Percentiles rank a stretch among this genome's conserved stretches.
These are phyloP conservation scores for Leptothorax acervorum DNA, from an alignment of 2,888 invertebrate genomes.

Conservation along the genomic window DNA sequence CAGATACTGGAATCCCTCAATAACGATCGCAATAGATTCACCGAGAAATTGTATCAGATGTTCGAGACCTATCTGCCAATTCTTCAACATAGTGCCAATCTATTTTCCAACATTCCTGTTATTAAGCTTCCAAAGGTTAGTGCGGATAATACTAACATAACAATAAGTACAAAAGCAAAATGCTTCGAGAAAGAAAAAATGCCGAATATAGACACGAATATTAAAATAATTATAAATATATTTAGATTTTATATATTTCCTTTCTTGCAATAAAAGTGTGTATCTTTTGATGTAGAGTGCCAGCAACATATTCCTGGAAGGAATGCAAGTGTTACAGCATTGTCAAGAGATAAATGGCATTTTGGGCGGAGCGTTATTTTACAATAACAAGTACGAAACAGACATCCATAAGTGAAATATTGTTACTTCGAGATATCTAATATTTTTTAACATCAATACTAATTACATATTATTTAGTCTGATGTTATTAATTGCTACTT, in stretches of 20 bases:
- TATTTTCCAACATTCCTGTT: conserved; percentile 94
- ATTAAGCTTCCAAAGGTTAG: conserved; percentile 92
- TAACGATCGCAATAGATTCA: conserved; percentile 87
- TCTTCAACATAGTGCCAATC: conserved; percentile 93
- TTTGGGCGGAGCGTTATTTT: conserved; percentile 94
- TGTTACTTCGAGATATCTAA: neutral
- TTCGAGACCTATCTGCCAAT: conserved; percentile 96
- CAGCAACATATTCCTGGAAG: conserved; percentile 94
- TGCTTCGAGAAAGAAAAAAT: neutral
- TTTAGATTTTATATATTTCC: conserved; percentile 45
- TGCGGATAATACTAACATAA: neutral
- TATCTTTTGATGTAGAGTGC: conserved; percentile 89
- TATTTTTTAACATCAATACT: neutral
- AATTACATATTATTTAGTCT: neutral
- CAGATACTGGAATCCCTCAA: conserved; percentile 88
- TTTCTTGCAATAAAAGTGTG: neutral
- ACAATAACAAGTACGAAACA: conserved; percentile 92
- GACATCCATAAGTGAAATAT: conserved; percentile 18
- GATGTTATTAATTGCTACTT: neutral
- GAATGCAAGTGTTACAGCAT: conserved; percentile 94
- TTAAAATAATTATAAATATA: neutral
- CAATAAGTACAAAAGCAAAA: neutral
- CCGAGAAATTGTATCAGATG: conserved; percentile 93
- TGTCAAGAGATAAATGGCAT: conserved; percentile 93
- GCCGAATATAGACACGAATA: neutral